Evolutionary conservation across 2,797 vertebrate species (phyloP), one percentile per base, ranked within the genome.

Genomic region (Enteromius afrohamiltoni): DNA sequence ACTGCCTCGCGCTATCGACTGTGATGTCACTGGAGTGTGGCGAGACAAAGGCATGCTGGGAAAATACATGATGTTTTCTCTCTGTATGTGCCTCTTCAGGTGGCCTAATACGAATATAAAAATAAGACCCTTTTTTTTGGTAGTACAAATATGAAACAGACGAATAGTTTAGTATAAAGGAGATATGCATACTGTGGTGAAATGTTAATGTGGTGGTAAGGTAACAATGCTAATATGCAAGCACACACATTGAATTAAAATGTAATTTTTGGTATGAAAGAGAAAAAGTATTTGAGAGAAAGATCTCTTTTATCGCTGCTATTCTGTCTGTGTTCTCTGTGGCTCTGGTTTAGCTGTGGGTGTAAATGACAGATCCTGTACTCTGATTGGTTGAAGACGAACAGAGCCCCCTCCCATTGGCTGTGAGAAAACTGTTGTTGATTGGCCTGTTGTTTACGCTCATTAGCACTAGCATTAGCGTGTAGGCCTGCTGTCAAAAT

Each of bases 391-490:
- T 77, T 64, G 82, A 79, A 73, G 13, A 85, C 87, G 87, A 85
- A 85, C 86, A 47, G 68, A 90, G 89, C 91, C 89, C 89, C 89
- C 89, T 84, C 88, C 45, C 86, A 87, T 86, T 90, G 89, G 89
- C 89, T 89, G 87, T 83, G 89, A 87, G 86, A 92, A 86, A 78
- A 8, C 86, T 88, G 85, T 86, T 92, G 92, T 90, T 90, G 91
- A 93, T 93, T 90, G 83, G 86, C 84, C 87, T 88, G 68, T 88
- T 86, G 53, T 83, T 92, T 92, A 87, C 91, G 92, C 90, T 92
- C 90, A 93, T 93, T 93, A 92, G 84, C 88, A 87, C 85, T 86
- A 84, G 87, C 91, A 90, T 90, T 89, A 90, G 85, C 84, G 86
- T 89, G 88, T 89, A 92, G 91, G 34, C 53, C 74, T 42, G 37